Conservation (phyloP, 2,888 invertebrate species). For the Agrotis puta region DNA sequence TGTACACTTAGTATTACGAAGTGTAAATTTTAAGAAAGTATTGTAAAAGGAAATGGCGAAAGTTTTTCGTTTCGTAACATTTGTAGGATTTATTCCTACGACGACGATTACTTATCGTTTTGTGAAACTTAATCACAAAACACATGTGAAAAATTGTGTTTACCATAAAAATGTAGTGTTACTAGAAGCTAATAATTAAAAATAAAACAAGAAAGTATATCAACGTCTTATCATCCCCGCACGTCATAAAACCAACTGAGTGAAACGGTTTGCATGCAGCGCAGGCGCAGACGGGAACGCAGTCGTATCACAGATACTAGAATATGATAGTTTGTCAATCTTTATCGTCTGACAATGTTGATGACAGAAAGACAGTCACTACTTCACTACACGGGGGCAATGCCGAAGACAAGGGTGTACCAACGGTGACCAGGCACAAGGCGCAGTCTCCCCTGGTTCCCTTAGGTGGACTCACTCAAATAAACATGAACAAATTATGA, state of each 20-base stretch:
- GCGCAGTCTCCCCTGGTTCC: too few relatives aligned
- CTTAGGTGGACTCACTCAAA: too few relatives aligned
- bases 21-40: constrained; percentile 60
- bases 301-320: constrained; percentile 19
- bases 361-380: constrained; percentile 19
- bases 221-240: constrained; percentile 16
- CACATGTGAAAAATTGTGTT: background rate
- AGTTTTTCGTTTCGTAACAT: constrained; percentile 33
- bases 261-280: constrained; percentile 14
- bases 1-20: constrained; percentile 50
- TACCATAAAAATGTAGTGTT: constrained; percentile 4
- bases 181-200: too few relatives aligned
- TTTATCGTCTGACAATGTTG: constrained; percentile 18
- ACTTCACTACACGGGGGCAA: background rate
- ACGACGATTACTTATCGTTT: too few relatives aligned
- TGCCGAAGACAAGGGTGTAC: too few relatives aligned
- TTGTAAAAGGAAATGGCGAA: constrained; percentile 37
- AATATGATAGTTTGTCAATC: constrained; percentile 14
- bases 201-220: constrained; percentile 10
- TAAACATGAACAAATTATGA: too few relatives aligned
- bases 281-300: constrained; percentile 12
- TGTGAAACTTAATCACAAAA: background rate
- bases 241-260: constrained; percentile 23
- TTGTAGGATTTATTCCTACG: background rate
- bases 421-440: too few relatives aligned